Percentiles rank a stretch among this genome's conserved stretches.
phyloP scores from a whole-genome alignment of 2,113 vertebrate species.

The human (Homo sapiens) region GRCh38 chr12:57949501-57950000 shows the following conservation, averaged over 20 bases:
- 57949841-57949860: neutral
- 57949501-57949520: neutral
- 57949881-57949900: constrained; percentile 13
- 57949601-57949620: neutral
- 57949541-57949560: neutral
- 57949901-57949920: neutral
- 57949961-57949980: neutral
- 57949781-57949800: neutral
- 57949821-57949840: neutral
- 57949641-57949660: neutral
- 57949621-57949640: neutral
- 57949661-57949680: neutral
- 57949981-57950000: neutral
- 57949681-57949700: neutral
- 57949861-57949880: neutral
- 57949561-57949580: neutral
- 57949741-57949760: neutral
- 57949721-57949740: neutral
- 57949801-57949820: neutral
- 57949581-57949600: neutral
- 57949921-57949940: neutral
- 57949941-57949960: neutral
- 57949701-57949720: neutral
- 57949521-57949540: neutral
- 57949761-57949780: neutral